These are phyloP conservation scores for Odontocerum albicorne DNA, from an alignment of 2,888 invertebrate genomes.

Conservation along the genomic window DNA sequence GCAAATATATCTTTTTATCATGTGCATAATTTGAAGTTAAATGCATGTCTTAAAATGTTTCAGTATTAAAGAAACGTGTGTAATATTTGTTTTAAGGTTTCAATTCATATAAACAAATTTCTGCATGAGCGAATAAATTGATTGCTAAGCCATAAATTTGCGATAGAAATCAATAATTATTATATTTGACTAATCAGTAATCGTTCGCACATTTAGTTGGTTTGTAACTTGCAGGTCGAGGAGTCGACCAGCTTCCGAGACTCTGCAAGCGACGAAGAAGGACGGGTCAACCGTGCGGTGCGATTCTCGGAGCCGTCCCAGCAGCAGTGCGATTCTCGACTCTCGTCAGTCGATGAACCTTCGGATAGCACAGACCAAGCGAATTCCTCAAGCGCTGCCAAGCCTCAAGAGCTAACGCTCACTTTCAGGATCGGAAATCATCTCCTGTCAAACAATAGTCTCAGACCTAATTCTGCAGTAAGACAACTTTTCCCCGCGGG, in stretches of 20 bases:
- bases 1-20: too few relatives aligned
- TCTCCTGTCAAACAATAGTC: conserved; percentile 58
- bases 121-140: too few relatives aligned
- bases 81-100: too few relatives aligned
- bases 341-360: conserved; percentile 15
- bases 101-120: too few relatives aligned
- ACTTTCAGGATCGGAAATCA: conserved; percentile 60
- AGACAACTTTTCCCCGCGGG: conserved; percentile 79
- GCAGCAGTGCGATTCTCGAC: conserved; percentile 9
- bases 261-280: conserved; percentile 59
- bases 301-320: conserved; percentile 61
- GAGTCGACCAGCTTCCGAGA: conserved; percentile 45
- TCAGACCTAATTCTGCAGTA: conserved; percentile 78
- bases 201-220: not conserved
- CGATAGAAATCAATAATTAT: not conserved
- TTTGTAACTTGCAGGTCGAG: conserved; percentile 26
- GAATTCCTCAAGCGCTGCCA: conserved; percentile 46
- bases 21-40: too few relatives aligned
- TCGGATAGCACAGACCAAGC: conserved; percentile 42
- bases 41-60: too few relatives aligned
- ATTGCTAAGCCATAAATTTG: too few relatives aligned
- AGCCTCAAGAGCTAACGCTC: conserved; percentile 52
- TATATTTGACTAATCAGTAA: not conserved
- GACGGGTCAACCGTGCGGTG: conserved; percentile 64
- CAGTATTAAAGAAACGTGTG: too few relatives aligned